Base-by-base conservation (phyloP, 2,113 vertebrate species). In the Vanacampus margaritifer region DNA sequence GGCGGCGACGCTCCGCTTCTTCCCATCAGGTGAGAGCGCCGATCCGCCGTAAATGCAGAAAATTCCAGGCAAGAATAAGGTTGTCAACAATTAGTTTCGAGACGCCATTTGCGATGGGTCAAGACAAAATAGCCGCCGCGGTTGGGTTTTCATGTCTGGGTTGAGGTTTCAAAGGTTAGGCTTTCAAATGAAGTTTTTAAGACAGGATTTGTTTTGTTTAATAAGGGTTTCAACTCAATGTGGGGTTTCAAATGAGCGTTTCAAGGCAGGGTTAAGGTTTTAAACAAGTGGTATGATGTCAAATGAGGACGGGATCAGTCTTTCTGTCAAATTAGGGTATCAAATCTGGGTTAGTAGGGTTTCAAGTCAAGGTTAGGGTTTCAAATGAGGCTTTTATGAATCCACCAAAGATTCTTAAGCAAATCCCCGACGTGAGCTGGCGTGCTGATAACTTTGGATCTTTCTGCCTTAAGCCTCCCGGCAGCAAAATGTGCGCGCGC, bases 381-480 rank as follows among this genome's bases (percentile, higher is more conserved):
- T 46, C 45, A 46, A 46, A 46, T 21, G 5, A 0, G 17, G 45
- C 5, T 46, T 46, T 46, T 5, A 80, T 46, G 76, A 84, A 86
- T 78, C 72, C 79, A 81, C 81, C 75, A 85, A 77, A 77, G 82
- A 75, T 11, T 26, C 79, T 43, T n/a, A 16, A 50, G 46, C 45
- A 82, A 83, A 78, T 69, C 76, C 75, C 67, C 64, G 26, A 71
- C 78, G 82, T 71, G 48, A 66, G 39, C 80, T 87, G 87, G 90
- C 86, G 86, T 84, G 83, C 72, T 73, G 86, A 84, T 88, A 87
- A 85, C 53, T 89, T 86, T 88, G 80, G 84, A 77, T 76, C 75
- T 84, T 80, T 81, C 67, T 76, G 82, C 77, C 87, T 86, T 85
- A 78, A 79, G 76, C 73, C 82, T 74, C 14, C 43, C 5, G 14